These are phyloP conservation scores for Sakesphorus luctuosus DNA, from an alignment of 2,113 vertebrate genomes.

Conservation along the genomic window DNA sequence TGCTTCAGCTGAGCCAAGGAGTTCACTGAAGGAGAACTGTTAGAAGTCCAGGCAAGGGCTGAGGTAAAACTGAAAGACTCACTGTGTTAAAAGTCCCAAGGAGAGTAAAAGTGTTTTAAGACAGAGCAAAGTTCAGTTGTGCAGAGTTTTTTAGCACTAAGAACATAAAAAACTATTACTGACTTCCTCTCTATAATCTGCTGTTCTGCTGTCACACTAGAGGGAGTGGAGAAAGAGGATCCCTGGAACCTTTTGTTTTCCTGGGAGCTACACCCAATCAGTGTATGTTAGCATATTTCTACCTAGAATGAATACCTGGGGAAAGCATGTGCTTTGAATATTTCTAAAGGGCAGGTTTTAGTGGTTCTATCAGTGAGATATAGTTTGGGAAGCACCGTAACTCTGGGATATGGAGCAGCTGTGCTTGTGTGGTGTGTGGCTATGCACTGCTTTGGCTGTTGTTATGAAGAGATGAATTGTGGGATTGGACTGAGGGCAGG, in stretches of 20 bases:
- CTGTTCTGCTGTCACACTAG: neutral
- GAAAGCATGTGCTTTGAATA: neutral
- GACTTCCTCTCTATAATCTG: neutral
- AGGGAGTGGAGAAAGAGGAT: neutral
- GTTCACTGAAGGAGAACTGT: neutral
- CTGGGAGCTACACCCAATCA: neutral
- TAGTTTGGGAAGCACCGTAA: neutral
- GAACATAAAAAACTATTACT: neutral
- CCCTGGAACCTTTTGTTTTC: neutral
- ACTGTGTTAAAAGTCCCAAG: neutral
- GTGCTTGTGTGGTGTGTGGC: neutral
- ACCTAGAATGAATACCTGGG: neutral
- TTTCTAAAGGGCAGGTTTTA: neutral
- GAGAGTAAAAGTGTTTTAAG: neutral
- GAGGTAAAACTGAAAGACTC: neutral
- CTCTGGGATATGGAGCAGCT: fast-evolving
- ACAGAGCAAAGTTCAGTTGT: neutral
- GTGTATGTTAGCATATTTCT: neutral
- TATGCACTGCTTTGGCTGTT: neutral
- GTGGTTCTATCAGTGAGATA: neutral
- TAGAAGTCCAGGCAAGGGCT: neutral
- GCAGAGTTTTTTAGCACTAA: neutral
- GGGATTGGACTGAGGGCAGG: neutral
- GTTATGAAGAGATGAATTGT: fast-evolving
- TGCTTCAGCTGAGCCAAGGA: neutral